Conservation (phyloP, 1,140 invertebrate genomes). For the Mycetomoellerius zeteki region DNA sequence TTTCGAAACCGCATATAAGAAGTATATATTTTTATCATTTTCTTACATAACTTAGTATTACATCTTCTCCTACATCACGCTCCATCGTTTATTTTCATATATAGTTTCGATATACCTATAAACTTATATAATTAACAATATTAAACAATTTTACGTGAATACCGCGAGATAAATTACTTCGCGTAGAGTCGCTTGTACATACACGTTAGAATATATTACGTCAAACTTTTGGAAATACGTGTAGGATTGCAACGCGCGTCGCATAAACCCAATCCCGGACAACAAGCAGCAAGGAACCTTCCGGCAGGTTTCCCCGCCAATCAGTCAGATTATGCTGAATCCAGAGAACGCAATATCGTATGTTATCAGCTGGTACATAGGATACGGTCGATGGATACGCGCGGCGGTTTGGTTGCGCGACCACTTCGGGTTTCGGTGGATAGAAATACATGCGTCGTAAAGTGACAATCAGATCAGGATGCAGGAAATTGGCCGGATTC, state of each 20-base stretch:
- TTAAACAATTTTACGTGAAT: background rate
- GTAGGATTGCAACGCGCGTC: constrained; percentile 5
- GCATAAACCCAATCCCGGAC: constrained; percentile 16
- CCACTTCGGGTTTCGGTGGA: constrained; percentile 45
- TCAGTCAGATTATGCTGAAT: constrained; percentile 77
- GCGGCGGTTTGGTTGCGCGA: constrained; percentile 22
- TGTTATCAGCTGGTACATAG: constrained; percentile 70
- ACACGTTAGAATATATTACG: background rate
- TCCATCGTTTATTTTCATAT: background rate
- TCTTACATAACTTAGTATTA: constrained; percentile 13
- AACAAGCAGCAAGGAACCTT: constrained; percentile 41
- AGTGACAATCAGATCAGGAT: constrained; percentile 86
- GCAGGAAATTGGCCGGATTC: constrained; percentile 87
- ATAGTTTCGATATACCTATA: background rate
- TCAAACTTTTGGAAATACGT: constrained; percentile 40
- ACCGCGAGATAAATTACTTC: background rate
- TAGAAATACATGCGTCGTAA: constrained; percentile 85
- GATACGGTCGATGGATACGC: constrained; percentile 68
- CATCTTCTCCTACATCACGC: background rate
- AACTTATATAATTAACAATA: background rate
- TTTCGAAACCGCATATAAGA: constrained; percentile 33
- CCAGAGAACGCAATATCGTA: constrained; percentile 67
- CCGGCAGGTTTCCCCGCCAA: constrained; percentile 57
- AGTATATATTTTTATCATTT: constrained; percentile 21
- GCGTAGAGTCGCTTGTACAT: background rate